Evolutionary conservation across 92 coral and sea anemone genomes (phyloP), one percentile per base, ranked within the genome.

Genomic region (Porites rus): DNA sequence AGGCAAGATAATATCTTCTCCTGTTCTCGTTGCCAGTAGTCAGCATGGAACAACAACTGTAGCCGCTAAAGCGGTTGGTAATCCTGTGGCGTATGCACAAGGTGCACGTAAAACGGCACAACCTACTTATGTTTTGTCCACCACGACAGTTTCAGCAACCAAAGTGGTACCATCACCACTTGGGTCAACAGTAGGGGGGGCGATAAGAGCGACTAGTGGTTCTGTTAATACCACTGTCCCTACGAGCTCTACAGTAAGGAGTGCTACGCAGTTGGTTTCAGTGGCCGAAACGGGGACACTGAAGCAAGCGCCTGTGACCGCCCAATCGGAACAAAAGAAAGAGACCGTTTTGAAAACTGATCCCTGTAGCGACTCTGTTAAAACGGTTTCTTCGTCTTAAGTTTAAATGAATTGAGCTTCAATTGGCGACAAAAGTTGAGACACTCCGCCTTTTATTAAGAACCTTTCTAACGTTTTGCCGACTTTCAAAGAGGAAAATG

Each of bases 81-180:
- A 19, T n/a, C 63, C 72, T 51, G 87, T 83, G 64, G 87, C 51
- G 1, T 43, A 67, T 83, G 21, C 72, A 51, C 80, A 83, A 53
- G 79, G 20, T 1, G 22, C 65, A 4, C 70, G 80, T 11, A 73
- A 61, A 43, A 64, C 20, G 65, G 80, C 72, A 1, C 64, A 72
- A 2, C 61, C 80, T 4, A 58, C 80, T 6, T 14, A 7, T 20
- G 80, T 46, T 20, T 79, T 72, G 31, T 25, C 87, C 6, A 18
- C 72, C 21, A 53, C 85, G 31, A 60, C 85, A 10, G 85, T 81
- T 25, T 56, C 86, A 18, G 80, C 21, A n/a, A 65, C 59, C n/a
- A 74, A 43, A 51, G 52, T 74, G 51, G 80, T 14, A 24, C 60
- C 80, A 4, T 74, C 80, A 54, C 14, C 50, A 50, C 87, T 72